Percentiles rank a stretch among this genome's conserved stretches.
Conservation (phyloP, 2,888 invertebrate species). For the Tanypteryx hageni region DNA sequence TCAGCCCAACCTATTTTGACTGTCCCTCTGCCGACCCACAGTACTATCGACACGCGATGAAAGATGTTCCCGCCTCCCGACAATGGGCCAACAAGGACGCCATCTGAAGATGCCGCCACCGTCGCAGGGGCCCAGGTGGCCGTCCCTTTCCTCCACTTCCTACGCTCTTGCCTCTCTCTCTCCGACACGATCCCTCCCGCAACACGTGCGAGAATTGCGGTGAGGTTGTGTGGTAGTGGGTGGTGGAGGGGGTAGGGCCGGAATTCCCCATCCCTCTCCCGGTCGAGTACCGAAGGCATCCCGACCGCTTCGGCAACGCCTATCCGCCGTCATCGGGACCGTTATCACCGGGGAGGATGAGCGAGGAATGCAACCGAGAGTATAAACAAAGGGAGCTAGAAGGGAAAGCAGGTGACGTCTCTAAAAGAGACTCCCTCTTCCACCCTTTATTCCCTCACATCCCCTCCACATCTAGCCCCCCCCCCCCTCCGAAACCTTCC, state of each 20-base stretch:
- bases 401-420: background rate
- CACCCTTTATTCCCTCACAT: background rate
- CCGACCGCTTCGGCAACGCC: background rate
- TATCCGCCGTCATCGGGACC: background rate
- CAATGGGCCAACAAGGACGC: constrained; percentile 41
- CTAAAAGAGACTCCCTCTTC: background rate
- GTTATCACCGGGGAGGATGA: constrained; percentile 37
- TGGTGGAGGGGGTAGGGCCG: background rate
- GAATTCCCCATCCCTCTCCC: background rate
- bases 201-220: constrained; percentile 51
- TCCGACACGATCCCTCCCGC: background rate
- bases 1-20: constrained; percentile 5
- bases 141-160: background rate
- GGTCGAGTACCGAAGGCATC: background rate
- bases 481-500: background rate
- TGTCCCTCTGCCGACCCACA: background rate
- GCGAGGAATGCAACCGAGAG: constrained; percentile 39
- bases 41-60: constrained; percentile 57
- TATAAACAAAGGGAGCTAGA: constrained; percentile 35
- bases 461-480: background rate
- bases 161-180: background rate
- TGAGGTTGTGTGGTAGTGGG: background rate
- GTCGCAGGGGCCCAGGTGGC: constrained; percentile 41
- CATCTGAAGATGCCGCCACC: constrained; percentile 54
- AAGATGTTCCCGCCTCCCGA: constrained; percentile 54